phyloP scores from a whole-genome alignment of 2,888 invertebrate species.

The Steinernema scapterisci region DNA sequence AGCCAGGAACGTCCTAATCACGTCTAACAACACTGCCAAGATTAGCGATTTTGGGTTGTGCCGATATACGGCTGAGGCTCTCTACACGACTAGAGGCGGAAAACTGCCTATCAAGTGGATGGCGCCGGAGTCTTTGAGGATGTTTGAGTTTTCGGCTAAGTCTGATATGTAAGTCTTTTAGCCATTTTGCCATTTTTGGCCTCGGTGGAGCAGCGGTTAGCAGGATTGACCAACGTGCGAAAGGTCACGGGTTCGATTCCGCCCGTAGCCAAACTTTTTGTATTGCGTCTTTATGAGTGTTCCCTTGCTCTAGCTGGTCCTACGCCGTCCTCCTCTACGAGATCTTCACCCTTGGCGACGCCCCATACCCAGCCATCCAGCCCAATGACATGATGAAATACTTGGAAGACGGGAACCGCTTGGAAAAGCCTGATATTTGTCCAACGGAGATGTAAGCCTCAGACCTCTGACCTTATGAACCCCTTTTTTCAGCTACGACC shows the following conservation, averaged over 20 bases:
- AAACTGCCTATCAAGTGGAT: slow-evolving; percentile 61
- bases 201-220: too few species aligned
- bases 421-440: slow-evolving; percentile 49
- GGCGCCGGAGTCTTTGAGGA: slow-evolving; percentile 56
- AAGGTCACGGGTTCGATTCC: not conserved
- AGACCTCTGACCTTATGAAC: not conserved
- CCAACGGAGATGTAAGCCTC: slow-evolving; percentile 52
- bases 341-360: slow-evolving; percentile 56
- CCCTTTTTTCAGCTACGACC: slow-evolving; percentile 44
- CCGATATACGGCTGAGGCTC: slow-evolving; percentile 52
- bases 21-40: slow-evolving; percentile 55
- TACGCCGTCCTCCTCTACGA: slow-evolving; percentile 56
- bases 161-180: slow-evolving; percentile 49
- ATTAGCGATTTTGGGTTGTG: slow-evolving; percentile 60
- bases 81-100: slow-evolving; percentile 59
- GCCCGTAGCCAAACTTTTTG: not conserved
- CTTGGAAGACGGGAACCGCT: slow-evolving; percentile 48
- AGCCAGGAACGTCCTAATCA: slow-evolving; percentile 54
- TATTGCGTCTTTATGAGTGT: too few species aligned
- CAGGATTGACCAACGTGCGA: not conserved
- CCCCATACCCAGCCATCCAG: slow-evolving; percentile 53
- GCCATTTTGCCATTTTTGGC: not conserved
- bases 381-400: slow-evolving; percentile 54
- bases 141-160: slow-evolving; percentile 54
- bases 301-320: slow-evolving; percentile 51